Evolutionary conservation across 2,888 invertebrate genomes (phyloP).

Genomic region (Cynaeus angustus): DNA sequence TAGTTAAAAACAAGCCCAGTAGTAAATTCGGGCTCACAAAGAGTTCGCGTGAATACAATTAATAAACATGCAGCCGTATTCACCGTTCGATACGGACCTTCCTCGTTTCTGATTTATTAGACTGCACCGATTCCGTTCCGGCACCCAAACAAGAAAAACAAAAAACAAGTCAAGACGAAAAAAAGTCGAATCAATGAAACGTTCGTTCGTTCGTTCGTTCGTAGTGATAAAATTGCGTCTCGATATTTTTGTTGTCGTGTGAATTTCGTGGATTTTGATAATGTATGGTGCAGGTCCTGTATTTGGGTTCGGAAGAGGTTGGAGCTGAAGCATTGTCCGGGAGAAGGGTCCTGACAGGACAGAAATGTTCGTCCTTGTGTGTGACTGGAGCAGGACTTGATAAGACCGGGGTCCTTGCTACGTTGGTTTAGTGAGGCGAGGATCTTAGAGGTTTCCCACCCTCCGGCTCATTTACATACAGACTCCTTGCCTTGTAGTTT

Average conservation of each 20-base stretch:
- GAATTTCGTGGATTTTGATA: constrained; percentile 28
- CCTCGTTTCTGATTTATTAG: constrained; percentile 65
- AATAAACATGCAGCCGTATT: constrained; percentile 67
- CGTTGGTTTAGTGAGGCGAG: constrained; percentile 51
- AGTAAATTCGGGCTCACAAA: constrained; percentile 47
- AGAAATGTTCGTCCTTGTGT: constrained; percentile 55
- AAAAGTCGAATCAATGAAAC: constrained; percentile 30
- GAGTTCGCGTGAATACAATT: constrained; percentile 67
- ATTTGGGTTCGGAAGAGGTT: constrained; percentile 41
- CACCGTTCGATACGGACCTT: constrained; percentile 65
- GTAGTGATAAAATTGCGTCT: no score
- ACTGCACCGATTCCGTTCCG: constrained; percentile 66
- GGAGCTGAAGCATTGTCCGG: constrained; percentile 50
- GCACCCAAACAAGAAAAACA: constrained; percentile 54
- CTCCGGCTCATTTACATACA: constrained; percentile 51
- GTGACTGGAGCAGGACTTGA: constrained; percentile 55
- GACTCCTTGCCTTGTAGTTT: constrained; percentile 48
- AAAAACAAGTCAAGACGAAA: constrained; percentile 53
- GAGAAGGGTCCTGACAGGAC: constrained; percentile 63
- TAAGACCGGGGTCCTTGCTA: constrained; percentile 51
- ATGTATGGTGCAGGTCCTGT: constrained; percentile 46
- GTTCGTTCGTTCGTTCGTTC: no score
- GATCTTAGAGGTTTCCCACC: constrained; percentile 47
- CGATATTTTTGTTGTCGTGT: constrained; percentile 29
- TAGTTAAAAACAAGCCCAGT: constrained; percentile 45